Base-by-base conservation (phyloP, 2,113 vertebrate genomes). In the Cygnus buccinator region DNA sequence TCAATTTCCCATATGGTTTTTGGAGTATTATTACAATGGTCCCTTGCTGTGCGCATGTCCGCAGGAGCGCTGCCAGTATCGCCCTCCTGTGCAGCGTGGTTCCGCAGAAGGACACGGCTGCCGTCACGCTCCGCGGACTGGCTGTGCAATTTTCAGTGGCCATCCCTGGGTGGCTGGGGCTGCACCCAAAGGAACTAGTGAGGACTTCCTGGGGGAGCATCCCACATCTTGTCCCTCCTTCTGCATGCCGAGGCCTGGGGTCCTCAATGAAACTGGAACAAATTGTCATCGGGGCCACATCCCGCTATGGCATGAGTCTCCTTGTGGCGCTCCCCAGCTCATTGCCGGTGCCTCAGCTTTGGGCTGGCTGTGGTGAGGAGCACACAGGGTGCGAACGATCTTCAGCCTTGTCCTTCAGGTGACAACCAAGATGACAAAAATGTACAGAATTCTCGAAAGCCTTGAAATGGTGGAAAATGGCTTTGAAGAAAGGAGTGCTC, bases 361-460 rank as follows among this genome's bases (percentile, higher is more conserved):
- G 0, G 54, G 54, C 2, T 0, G 41, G 29, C 41, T 28, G 0
- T 9, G 61, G 43, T 48, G n/a, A 52, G 81, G 46, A 67, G 58
- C 39, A 1, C 54, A 4, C 33, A 0, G 1, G 33, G 2, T 29
- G 6, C 0, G 0, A 10, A 21, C 1, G 0, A 13, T 37, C 52
- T 19, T 61, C 44, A 6, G 0, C 23, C 44, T 33, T 65, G 29
- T 33, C 23, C 39, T 19, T 46, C 50, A 54, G 29, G 20, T 6
- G 11, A 13, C 63, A 63, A 20, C 41, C 13, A 28, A 66, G 63
- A 5, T 10, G 19, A 20, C 41, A 44, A 41, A 22, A 43, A 22
- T 31, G 29, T 67, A 17, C 13, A 21, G 29, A 22, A 19, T 29
- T 65, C 17, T 31, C 29, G 13, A 29, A 22, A 20, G 39, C 29